These are phyloP conservation scores for Lochmaea capreae DNA, from an alignment of 2,888 invertebrate species.

Conservation along the genomic window DNA sequence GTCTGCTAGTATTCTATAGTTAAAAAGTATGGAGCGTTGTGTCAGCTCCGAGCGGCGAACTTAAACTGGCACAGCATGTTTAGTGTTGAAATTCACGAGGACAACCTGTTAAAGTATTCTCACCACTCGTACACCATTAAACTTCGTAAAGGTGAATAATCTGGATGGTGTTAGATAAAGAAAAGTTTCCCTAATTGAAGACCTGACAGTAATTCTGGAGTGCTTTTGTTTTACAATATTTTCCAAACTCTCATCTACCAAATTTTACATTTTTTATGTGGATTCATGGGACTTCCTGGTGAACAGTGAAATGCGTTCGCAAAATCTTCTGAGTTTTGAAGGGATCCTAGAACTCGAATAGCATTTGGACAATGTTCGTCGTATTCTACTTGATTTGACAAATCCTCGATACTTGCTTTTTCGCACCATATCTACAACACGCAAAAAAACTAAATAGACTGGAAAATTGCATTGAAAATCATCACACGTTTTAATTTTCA, in stretches of 20 bases:
- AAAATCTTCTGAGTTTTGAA: conserved; percentile 81
- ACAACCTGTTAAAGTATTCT: too few relatives aligned
- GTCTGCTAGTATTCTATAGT: too few relatives aligned
- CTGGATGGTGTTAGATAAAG: too few relatives aligned
- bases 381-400: conserved; percentile 71
- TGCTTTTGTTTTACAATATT: neutral
- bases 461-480: neutral
- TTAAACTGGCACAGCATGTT: too few relatives aligned
- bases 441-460: neutral
- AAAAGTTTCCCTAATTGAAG: too few relatives aligned
- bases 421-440: conserved; percentile 85
- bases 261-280: conserved; percentile 67
- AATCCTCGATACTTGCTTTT: conserved; percentile 73
- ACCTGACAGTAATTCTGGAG: too few relatives aligned
- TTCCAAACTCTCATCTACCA: conserved; percentile 61
- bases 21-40: too few relatives aligned
- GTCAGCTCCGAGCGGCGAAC: too few relatives aligned
- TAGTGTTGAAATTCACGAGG: too few relatives aligned
- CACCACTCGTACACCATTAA: too few relatives aligned
- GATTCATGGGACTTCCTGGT: conserved; percentile 69
- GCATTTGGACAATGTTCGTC: conserved; percentile 82
- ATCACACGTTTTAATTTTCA: too few relatives aligned
- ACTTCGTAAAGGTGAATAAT: too few relatives aligned
- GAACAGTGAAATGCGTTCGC: conserved; percentile 73
- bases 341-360: conserved; percentile 75